Evolutionary conservation across 2,113 vertebrate genomes (phyloP).

Genomic region (Lonchura striata): DNA sequence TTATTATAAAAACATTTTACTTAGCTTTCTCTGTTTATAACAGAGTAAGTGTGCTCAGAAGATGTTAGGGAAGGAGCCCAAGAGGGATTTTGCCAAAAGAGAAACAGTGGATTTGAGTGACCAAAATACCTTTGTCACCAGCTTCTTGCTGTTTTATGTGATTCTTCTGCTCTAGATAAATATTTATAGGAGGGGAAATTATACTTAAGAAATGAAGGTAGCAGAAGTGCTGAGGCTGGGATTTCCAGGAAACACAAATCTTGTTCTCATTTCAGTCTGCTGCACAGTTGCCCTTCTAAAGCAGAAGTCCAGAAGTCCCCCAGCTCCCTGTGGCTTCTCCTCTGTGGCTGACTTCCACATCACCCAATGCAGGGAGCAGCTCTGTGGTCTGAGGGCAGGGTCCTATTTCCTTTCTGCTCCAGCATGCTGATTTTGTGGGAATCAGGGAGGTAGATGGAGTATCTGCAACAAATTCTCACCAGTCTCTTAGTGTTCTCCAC

Average conservation of each 20-base stretch:
- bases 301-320: background rate
- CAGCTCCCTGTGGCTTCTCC: background rate
- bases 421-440: background rate
- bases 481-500: background rate
- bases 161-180: conserved; percentile 8
- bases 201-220: conserved; percentile 3
- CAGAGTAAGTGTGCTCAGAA: background rate
- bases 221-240: conserved; percentile 23
- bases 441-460: no score
- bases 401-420: background rate
- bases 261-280: background rate
- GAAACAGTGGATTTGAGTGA: background rate
- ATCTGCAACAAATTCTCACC: background rate
- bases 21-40: background rate
- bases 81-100: background rate
- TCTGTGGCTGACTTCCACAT: background rate
- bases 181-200: conserved; percentile 52
- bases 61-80: background rate
- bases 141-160: background rate
- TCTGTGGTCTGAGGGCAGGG: background rate
- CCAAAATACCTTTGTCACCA: conserved; percentile 7
- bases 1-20: background rate
- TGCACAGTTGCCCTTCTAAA: background rate
- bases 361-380: background rate
- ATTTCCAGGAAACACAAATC: conserved; percentile 51